Percentiles rank a stretch among this genome's conserved stretches.
Conservation (phyloP, 2,797 vertebrate species). For the Enteromius trimaculatus region DNA sequence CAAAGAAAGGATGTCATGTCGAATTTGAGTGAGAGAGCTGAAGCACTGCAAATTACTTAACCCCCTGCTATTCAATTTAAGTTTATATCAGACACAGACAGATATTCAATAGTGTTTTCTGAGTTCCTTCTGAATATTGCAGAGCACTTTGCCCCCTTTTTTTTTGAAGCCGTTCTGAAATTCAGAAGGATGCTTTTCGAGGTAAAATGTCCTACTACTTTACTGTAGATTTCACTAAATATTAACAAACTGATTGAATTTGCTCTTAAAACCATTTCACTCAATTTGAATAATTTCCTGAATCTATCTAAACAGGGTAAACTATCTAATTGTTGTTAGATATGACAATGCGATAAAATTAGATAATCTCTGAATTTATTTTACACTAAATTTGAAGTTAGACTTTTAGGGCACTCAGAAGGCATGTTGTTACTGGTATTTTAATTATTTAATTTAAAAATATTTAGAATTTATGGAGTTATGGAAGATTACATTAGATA, state of each 20-base stretch:
- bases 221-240: not conserved
- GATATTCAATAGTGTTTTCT: conserved; percentile 44
- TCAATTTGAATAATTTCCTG: not conserved
- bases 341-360: not conserved
- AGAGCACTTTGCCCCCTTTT: not conserved
- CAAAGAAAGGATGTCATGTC: conserved; percentile 43
- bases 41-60: conserved; percentile 48
- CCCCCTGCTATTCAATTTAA: conserved; percentile 39
- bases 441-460: not conserved
- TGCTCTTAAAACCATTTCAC: not conserved
- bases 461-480: not conserved
- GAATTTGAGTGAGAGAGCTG: conserved; percentile 42
- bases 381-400: not conserved
- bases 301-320: not conserved
- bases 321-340: not conserved
- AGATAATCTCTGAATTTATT: not conserved
- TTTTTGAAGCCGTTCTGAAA: not conserved
- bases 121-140: conserved; percentile 33
- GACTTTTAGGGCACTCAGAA: not conserved
- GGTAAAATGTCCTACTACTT: not conserved
- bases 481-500: not conserved
- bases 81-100: conserved; percentile 52
- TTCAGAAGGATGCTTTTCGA: too few relatives aligned
- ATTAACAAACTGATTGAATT: not conserved
- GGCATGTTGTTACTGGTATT: not conserved